These are phyloP conservation scores for Rhinogobius similis DNA, from an alignment of 2,113 vertebrate species.

Conservation along the genomic window DNA sequence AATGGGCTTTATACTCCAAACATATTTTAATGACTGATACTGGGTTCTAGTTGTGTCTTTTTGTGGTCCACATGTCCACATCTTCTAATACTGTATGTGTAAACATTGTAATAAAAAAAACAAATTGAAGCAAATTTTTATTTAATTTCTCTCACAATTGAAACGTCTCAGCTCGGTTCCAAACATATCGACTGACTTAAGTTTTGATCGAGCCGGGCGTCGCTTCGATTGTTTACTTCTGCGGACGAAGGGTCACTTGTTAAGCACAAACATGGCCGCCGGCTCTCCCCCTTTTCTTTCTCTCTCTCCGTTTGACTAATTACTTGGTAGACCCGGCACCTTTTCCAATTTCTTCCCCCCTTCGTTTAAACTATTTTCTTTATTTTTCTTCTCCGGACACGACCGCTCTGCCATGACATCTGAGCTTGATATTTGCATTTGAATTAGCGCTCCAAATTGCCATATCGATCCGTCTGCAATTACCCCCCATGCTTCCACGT, in stretches of 20 bases:
- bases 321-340: slow-evolving; percentile 61
- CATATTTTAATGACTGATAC: too few species aligned
- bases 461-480: slow-evolving; percentile 60
- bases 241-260: slow-evolving; percentile 60
- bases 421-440: slow-evolving; percentile 62
- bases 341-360: slow-evolving; percentile 38
- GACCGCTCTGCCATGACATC: slow-evolving; percentile 46
- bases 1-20: too few species aligned
- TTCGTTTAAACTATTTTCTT: slow-evolving; percentile 31
- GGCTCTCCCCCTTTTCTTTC: slow-evolving; percentile 32
- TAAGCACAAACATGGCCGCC: slow-evolving; percentile 62
- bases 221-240: slow-evolving; percentile 65
- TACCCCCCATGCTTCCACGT: slow-evolving; percentile 30
- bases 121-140: too few species aligned
- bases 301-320: slow-evolving; percentile 71
- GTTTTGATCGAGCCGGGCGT: slow-evolving; percentile 63
- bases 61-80: too few species aligned
- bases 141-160: background rate
- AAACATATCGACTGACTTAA: slow-evolving; percentile 48
- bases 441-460: slow-evolving; percentile 62
- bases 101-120: too few species aligned
- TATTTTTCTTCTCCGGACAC: slow-evolving; percentile 41
- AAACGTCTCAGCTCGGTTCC: background rate
- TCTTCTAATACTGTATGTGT: too few species aligned
- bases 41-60: too few species aligned